Conservation (phyloP, 2,113 vertebrate species). For the Eretmochelys imbricata region DNA sequence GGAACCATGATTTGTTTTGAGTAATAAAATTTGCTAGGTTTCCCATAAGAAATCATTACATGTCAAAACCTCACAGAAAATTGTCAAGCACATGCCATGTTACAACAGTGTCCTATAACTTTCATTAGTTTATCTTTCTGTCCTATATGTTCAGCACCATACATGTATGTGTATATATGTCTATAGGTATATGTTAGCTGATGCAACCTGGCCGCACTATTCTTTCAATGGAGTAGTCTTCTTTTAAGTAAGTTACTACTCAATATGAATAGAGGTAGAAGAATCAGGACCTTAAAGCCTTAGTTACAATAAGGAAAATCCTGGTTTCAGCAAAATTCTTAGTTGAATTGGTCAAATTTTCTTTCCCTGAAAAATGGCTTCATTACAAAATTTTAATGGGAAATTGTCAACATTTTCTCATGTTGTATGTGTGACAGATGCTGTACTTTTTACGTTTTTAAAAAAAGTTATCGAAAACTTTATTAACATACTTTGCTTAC, state of each 20-base stretch:
- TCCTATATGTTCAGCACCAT: not conserved
- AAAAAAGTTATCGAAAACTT: not conserved
- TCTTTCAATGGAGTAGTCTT: not conserved
- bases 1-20: not conserved
- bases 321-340: not conserved
- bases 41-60: not conserved
- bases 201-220: fast-evolving
- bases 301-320: not conserved
- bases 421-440: not conserved
- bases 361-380: not conserved
- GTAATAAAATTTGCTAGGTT: not conserved
- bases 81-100: not conserved
- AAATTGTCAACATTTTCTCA: not conserved
- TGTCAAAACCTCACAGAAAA: not conserved
- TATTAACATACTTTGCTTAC: not conserved
- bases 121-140: fast-evolving
- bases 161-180: not conserved
- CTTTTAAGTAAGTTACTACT: not conserved
- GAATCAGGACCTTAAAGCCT: too few relatives aligned
- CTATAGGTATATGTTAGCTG: not conserved
- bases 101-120: fast-evolving
- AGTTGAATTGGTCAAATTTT: not conserved
- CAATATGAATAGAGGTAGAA: not conserved
- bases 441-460: not conserved
- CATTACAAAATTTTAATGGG: not conserved